Conservation (phyloP, 2,888 invertebrate genomes). For the Metacarcinus magister region DNA sequence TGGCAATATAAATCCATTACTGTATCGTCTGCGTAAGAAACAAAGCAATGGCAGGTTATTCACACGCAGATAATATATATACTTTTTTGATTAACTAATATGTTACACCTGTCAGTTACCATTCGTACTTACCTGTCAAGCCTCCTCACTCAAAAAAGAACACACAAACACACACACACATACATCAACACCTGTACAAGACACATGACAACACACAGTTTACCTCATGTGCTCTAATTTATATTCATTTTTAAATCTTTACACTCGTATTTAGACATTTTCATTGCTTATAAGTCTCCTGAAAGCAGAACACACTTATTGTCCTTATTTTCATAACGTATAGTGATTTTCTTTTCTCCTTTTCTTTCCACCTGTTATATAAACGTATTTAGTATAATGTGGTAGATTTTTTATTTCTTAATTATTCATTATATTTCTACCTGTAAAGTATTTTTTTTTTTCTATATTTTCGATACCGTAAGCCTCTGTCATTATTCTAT, state of each 20-base stretch:
- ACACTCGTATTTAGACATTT: too few relatives aligned
- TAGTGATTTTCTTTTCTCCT: background rate
- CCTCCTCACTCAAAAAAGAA: background rate
- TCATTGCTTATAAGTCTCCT: background rate
- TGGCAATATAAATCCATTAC: constrained; percentile 45
- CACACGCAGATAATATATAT: background rate
- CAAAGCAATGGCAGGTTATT: constrained; percentile 30
- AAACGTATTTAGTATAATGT: too few relatives aligned
- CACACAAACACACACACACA: background rate
- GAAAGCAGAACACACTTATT: background rate
- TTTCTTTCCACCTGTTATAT: too few relatives aligned
- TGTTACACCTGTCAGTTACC: background rate
- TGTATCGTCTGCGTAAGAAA: constrained; percentile 31
- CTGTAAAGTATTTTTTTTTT: too few relatives aligned
- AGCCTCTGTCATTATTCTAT: too few relatives aligned
- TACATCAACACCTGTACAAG: background rate
- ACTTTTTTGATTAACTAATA: background rate
- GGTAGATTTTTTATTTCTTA: too few relatives aligned
- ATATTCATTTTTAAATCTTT: background rate
- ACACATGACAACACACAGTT: background rate
- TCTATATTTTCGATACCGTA: too few relatives aligned
- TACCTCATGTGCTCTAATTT: background rate
- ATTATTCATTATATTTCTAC: too few relatives aligned
- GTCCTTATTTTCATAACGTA: background rate
- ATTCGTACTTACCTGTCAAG: background rate